Conservation (phyloP, 2,113 vertebrate genomes). For the Platichthys stellatus region DNA sequence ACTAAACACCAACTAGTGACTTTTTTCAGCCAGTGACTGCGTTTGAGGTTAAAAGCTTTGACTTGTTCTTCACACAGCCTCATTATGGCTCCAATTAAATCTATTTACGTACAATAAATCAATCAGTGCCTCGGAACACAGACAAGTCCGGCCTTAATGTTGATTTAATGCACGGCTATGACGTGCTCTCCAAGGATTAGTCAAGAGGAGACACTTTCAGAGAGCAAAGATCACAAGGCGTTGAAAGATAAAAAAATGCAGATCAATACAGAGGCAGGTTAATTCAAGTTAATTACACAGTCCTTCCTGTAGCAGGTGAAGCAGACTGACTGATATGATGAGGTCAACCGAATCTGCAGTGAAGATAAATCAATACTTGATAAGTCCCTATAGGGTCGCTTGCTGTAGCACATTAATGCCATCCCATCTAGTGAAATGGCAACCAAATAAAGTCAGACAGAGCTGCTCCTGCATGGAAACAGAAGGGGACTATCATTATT, state of each 20-base stretch:
- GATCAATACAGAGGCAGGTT: constrained; percentile 46
- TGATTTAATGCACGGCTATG: constrained; percentile 1
- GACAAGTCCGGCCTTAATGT: background rate
- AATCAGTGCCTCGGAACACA: constrained; percentile 29
- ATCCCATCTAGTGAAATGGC: background rate
- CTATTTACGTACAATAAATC: constrained; percentile 41
- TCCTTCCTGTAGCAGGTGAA: constrained; percentile 5
- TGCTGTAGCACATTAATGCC: constrained; percentile 7
- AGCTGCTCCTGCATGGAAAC: background rate
- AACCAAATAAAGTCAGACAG: background rate
- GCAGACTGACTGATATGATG: constrained; percentile 21
- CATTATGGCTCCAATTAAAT: constrained; percentile 55
- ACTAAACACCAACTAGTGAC: constrained; percentile 61
- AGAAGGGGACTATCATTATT: background rate
- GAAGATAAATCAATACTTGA: constrained; percentile 27
- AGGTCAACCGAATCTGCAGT: constrained; percentile 8
- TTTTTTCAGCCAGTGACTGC: constrained; percentile 10
- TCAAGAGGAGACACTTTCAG: constrained; percentile 14
- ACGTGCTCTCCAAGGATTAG: constrained; percentile 21
- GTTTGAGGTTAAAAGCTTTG: constrained; percentile 56
- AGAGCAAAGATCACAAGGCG: constrained; percentile 23
- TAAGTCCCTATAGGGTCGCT: background rate
- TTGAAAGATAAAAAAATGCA: constrained; percentile 3
- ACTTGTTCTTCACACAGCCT: constrained; percentile 30
- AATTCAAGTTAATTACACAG: constrained; percentile 46